Conservation (phyloP, 2,888 invertebrate species). For the Falcaria lacertinaria region DNA sequence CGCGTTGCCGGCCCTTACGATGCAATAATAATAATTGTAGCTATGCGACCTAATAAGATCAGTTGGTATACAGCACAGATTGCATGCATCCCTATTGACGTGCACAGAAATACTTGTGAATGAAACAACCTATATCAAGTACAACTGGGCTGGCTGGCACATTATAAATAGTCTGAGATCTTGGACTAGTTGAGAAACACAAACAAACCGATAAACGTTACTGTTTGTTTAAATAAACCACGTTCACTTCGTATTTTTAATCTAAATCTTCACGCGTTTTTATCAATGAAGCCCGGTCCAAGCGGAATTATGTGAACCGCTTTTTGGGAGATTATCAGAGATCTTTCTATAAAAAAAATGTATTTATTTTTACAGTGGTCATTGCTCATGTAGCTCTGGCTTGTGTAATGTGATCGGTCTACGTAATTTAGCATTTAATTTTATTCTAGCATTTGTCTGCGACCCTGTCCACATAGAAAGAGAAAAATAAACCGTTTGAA, state of each 20-base stretch:
- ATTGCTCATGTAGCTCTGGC: too few relatives aligned
- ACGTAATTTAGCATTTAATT: too few relatives aligned
- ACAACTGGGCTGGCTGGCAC: neutral
- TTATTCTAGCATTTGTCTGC: too few relatives aligned
- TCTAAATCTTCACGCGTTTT: neutral
- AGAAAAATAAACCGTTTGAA: too few relatives aligned
- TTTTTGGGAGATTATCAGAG: neutral
- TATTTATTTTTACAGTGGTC: too few relatives aligned
- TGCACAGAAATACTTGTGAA: neutral
- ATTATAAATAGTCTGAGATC: slow-evolving; percentile 1
- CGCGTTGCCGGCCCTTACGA: too few relatives aligned
- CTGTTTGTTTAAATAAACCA: neutral
- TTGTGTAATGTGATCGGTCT: too few relatives aligned
- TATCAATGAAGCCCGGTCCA: neutral
- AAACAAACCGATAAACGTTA: slow-evolving; percentile 1
- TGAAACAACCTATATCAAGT: neutral
- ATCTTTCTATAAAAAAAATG: too few relatives aligned
- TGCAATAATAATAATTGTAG: too few relatives aligned
- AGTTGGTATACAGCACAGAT: too few relatives aligned
- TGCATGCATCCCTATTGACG: neutral
- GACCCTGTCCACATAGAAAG: too few relatives aligned
- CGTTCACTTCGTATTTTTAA: neutral
- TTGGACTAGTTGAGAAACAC: slow-evolving; percentile 1
- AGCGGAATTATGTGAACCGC: neutral
- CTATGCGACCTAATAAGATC: too few relatives aligned